These are phyloP conservation scores for Holcopasites calliopsidis DNA, from an alignment of 1,140 invertebrate genomes.

Conservation along the genomic window DNA sequence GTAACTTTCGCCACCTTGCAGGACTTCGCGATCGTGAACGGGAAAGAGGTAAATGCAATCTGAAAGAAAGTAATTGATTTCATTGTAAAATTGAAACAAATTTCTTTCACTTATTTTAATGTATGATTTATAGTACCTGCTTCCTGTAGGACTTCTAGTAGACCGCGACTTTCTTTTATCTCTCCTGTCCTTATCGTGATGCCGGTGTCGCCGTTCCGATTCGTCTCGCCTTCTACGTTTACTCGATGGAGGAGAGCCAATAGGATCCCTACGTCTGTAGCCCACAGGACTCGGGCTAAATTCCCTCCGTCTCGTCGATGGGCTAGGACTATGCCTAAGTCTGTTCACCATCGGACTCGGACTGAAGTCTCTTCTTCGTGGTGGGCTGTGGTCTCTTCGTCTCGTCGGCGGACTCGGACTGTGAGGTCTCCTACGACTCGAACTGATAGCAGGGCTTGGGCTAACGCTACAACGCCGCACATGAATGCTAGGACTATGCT, in stretches of 20 bases:
- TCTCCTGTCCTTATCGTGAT: slow-evolving; percentile 75
- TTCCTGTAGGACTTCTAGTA: slow-evolving; percentile 68
- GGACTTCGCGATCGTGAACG: slow-evolving; percentile 76
- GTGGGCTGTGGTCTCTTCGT: slow-evolving; percentile 71
- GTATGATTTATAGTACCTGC: slow-evolving; percentile 55
- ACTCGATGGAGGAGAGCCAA: slow-evolving; percentile 65
- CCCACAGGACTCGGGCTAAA: slow-evolving; percentile 67
- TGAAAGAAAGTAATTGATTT: slow-evolving; percentile 29
- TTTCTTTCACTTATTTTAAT: neutral
- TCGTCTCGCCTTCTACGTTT: slow-evolving; percentile 76
- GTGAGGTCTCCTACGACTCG: slow-evolving; percentile 67
- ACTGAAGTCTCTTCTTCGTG: slow-evolving; percentile 74
- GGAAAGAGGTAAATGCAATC: slow-evolving; percentile 70
- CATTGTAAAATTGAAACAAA: neutral
- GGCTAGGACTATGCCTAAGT: slow-evolving; percentile 73
- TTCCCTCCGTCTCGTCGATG: slow-evolving; percentile 62
- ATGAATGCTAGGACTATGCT: slow-evolving; percentile 69
- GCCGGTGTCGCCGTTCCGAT: slow-evolving; percentile 75
- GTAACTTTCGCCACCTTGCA: slow-evolving; percentile 71
- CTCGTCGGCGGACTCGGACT: slow-evolving; percentile 72
- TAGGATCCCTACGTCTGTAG: slow-evolving; percentile 64
- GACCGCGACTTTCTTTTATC: slow-evolving; percentile 73
- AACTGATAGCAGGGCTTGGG: slow-evolving; percentile 53
- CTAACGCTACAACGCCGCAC: slow-evolving; percentile 56
- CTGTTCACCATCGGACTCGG: slow-evolving; percentile 68